Conservation (phyloP, 37 sponge, comb jelly and placozoan genomes). For the Eunapius fragilis region DNA sequence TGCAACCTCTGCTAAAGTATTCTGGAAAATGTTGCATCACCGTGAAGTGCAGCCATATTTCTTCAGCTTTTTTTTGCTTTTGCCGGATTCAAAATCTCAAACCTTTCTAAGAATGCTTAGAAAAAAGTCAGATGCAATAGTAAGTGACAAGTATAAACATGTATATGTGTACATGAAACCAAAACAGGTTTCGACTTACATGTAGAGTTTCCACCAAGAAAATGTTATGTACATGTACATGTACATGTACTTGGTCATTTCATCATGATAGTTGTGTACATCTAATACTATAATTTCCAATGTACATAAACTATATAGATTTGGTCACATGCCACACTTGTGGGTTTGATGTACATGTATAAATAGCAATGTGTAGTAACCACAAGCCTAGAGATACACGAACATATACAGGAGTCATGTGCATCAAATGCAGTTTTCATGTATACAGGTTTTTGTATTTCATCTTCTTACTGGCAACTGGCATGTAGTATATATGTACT, state of each 20-base stretch:
- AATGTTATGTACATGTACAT: conserved; percentile 4
- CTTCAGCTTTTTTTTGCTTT: conserved; percentile 20
- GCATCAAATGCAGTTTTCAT: no score
- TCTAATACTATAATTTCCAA: no score
- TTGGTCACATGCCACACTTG: no score
- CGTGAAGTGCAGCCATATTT: conserved; percentile 51
- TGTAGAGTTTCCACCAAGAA: neutral
- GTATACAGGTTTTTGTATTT: no score
- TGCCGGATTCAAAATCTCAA: conserved; percentile 15
- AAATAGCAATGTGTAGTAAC: no score
- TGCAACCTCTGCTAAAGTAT: conserved; percentile 35
- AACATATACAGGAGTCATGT: no score
- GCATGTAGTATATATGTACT: no score
- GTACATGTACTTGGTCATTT: neutral
- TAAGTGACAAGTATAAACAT: neutral
- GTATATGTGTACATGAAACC: no score
- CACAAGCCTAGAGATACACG: no score
- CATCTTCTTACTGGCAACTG: no score
- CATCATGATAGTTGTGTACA: neutral
- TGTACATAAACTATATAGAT: no score
- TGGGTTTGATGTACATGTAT: no score
- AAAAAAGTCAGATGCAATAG: conserved; percentile 31
- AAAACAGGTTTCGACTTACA: neutral
- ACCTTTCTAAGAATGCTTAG: conserved; percentile 34
- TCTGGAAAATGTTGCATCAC: conserved; percentile 51